Percentiles rank a stretch among this genome's conserved stretches.
These are phyloP conservation scores for Peromyscus leucopus DNA, from an alignment of 2,113 vertebrate species.

Conservation along the genomic window DNA sequence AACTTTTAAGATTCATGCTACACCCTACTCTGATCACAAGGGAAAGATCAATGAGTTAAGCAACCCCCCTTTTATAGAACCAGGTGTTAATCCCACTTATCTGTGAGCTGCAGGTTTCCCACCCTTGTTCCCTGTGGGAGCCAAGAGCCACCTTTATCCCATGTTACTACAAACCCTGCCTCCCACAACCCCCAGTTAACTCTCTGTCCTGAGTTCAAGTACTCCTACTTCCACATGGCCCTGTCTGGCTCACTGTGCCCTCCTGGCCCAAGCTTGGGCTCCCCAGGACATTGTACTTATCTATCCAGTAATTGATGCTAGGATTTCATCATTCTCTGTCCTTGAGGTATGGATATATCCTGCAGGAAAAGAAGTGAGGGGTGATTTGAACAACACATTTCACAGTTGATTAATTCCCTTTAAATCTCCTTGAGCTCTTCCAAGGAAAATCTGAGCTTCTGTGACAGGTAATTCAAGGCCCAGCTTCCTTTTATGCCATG, in stretches of 20 bases:
- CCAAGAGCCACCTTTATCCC: rapidly evolving
- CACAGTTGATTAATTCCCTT: rapidly evolving
- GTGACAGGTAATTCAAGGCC: no score
- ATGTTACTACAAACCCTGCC: background rate
- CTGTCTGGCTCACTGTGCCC: rapidly evolving
- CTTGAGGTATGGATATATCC: background rate
- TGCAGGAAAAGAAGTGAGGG: background rate
- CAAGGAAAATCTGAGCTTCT: background rate
- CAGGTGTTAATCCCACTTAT: no score
- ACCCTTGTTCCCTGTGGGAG: rapidly evolving
- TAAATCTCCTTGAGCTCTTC: rapidly evolving
- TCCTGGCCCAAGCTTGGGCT: background rate
- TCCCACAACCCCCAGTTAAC: background rate
- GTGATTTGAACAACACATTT: background rate
- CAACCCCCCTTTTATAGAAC: background rate
- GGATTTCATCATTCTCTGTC: background rate
- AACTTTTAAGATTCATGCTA: no score
- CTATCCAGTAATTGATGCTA: background rate
- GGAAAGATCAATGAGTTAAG: background rate
- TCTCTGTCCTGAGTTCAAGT: background rate
- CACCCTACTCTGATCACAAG: background rate
- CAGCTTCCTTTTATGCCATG: rapidly evolving
- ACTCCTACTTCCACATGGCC: rapidly evolving
- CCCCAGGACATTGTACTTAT: background rate
- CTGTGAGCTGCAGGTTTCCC: rapidly evolving